A percentile compares a stretch with the other conserved stretches of the same genome.
Evolutionary conservation across 2,113 vertebrate species (phyloP).

Genomic region (Corythaeola cristata): DNA sequence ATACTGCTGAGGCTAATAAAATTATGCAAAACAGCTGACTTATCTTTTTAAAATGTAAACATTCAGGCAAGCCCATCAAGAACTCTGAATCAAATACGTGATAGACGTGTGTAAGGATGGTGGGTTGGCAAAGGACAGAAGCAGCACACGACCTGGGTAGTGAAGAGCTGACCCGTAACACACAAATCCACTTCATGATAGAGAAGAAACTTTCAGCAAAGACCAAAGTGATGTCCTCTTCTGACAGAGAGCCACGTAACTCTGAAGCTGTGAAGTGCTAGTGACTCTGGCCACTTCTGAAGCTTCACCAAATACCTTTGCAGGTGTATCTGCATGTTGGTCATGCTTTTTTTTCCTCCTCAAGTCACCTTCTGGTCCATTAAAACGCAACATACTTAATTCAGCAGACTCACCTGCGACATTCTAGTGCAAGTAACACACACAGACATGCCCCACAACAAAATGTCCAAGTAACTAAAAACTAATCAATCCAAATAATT

Average conservation of each 20-base stretch:
- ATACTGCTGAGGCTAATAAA: not conserved
- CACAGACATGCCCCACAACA: not conserved
- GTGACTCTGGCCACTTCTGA: fast-evolving
- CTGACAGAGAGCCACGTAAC: not conserved
- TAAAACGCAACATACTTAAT: not conserved
- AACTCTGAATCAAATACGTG: not conserved
- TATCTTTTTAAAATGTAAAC: not conserved
- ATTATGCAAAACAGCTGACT: not conserved
- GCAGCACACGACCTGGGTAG: not conserved
- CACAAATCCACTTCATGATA: not conserved
- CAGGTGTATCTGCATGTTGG: fast-evolving
- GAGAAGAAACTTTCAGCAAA: not conserved
- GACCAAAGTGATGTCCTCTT: not conserved
- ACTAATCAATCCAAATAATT: not conserved
- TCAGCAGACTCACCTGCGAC: not conserved
- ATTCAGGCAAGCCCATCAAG: not conserved
- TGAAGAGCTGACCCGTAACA: fast-evolving
- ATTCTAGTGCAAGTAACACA: not conserved
- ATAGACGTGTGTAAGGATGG: not conserved
- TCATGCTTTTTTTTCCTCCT: not conserved
- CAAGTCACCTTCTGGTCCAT: not conserved
- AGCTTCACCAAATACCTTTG: not conserved
- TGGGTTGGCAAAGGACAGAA: not conserved
- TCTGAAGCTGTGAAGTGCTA: not conserved
- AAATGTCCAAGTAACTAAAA: not conserved